Evolutionary conservation across 1,140 invertebrate species (phyloP).

Genomic region (Coboldia fuscipes): DNA sequence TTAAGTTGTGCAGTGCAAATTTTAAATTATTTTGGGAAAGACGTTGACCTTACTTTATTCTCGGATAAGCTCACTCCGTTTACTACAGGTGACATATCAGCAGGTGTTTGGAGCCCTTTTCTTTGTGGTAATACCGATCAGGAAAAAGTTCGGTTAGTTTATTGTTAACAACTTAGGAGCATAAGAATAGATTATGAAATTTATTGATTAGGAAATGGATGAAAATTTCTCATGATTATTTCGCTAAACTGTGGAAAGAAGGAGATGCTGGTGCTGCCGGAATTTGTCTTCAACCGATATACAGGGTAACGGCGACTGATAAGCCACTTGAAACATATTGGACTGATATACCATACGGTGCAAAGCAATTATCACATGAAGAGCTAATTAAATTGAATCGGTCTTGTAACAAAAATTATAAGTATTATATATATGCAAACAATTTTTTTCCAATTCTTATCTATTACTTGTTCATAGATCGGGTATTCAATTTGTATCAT

Average conservation of each 20-base stretch:
- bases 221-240: slow-evolving; percentile 31
- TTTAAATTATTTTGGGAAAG: slow-evolving; percentile 6
- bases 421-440: slow-evolving; percentile 13
- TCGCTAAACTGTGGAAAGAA: slow-evolving; percentile 36
- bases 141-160: slow-evolving; percentile 30
- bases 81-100: slow-evolving; percentile 56
- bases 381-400: slow-evolving; percentile 26
- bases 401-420: slow-evolving; percentile 24
- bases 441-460: slow-evolving; percentile 4
- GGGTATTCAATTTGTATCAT: slow-evolving; percentile 36
- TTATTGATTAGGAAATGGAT: slow-evolving; percentile 33
- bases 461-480: slow-evolving; percentile 22
- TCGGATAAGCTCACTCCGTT: slow-evolving; percentile 41
- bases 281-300: slow-evolving; percentile 33
- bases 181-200: slow-evolving; percentile 2
- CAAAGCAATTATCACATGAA: slow-evolving; percentile 20
- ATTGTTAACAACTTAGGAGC: too few species aligned
- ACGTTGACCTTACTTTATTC: slow-evolving; percentile 33
- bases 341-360: slow-evolving; percentile 33
- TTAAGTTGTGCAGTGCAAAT: slow-evolving; percentile 19
- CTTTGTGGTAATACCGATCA: slow-evolving; percentile 32
- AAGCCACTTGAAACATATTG: slow-evolving; percentile 20
- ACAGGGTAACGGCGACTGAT: slow-evolving; percentile 21
- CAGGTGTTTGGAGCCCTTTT: slow-evolving; percentile 53
- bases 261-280: slow-evolving; percentile 30